Evolutionary conservation across 2,888 invertebrate genomes (phyloP).

Genomic region (Melieria omissa): DNA sequence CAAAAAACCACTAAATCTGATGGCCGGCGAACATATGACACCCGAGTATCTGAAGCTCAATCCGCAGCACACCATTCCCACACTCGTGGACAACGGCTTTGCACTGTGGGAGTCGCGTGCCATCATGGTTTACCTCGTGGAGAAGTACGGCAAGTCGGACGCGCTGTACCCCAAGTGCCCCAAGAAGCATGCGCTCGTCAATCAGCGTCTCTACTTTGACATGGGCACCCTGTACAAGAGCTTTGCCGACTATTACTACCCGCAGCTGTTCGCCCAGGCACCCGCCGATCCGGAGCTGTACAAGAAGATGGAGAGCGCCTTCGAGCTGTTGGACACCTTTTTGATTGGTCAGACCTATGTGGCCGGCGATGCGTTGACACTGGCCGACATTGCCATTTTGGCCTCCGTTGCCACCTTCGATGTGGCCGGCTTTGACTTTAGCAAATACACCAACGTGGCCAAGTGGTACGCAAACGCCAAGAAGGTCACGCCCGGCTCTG

Average conservation of each 20-base stretch:
- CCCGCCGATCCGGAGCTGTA: constrained; percentile 76
- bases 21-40: constrained; percentile 74
- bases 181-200: constrained; percentile 79
- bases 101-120: constrained; percentile 86
- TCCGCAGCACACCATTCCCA: constrained; percentile 87
- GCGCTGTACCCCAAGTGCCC: constrained; percentile 81
- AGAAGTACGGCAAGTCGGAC: constrained; percentile 83
- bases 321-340: constrained; percentile 77
- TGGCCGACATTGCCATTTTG: constrained; percentile 81
- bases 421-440: constrained; percentile 74
- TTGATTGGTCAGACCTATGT: constrained; percentile 77
- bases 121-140: constrained; percentile 81
- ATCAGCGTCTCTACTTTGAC: constrained; percentile 84
- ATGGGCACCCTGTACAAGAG: constrained; percentile 78
- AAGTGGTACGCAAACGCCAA: constrained; percentile 74
- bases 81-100: constrained; percentile 84
- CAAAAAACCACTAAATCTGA: constrained; percentile 71
- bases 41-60: constrained; percentile 80
- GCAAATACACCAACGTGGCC: constrained; percentile 75
- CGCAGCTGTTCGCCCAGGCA: constrained; percentile 72
- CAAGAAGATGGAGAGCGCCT: constrained; percentile 75
- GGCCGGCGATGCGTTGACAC: constrained; percentile 78
- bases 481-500: constrained; percentile 71
- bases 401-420: constrained; percentile 78
- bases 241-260: constrained; percentile 77